Evolutionary conservation across 2,113 vertebrate genomes (phyloP).

Genomic region (Lepidothrix coronata): DNA sequence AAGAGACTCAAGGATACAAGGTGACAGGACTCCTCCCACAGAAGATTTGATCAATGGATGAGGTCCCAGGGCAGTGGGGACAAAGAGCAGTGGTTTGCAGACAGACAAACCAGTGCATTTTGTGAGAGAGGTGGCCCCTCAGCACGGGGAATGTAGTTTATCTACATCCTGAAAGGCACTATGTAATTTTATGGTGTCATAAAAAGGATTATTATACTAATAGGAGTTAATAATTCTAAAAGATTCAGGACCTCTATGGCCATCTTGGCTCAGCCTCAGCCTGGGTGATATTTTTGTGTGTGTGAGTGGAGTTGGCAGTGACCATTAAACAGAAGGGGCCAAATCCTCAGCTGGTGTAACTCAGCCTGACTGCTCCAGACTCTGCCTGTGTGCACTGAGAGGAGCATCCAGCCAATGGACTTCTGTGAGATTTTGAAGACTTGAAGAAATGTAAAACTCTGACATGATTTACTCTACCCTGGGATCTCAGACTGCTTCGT

Average conservation of each 20-base stretch:
- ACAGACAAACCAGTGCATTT: not conserved
- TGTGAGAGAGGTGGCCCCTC: not conserved
- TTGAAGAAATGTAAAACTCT: not conserved
- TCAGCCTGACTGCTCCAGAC: not conserved
- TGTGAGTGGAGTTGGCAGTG: not conserved
- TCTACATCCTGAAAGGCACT: conserved; percentile 32
- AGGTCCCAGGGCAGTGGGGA: not conserved
- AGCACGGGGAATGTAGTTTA: not conserved
- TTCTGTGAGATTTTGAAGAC: not conserved
- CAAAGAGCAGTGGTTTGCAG: not conserved
- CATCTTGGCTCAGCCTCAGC: conserved; percentile 48
- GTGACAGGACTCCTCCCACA: not conserved
- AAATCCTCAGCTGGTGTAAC: not conserved
- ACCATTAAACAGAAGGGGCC: not conserved
- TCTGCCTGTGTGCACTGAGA: not conserved
- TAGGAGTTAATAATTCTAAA: conserved; percentile 56
- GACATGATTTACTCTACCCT: not conserved
- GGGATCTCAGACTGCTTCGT: conserved; percentile 11
- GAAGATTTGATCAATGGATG: not conserved
- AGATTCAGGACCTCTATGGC: conserved; percentile 52
- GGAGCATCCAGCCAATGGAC: not conserved
- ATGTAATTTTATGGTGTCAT: conserved; percentile 50
- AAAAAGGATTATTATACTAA: conserved; percentile 61
- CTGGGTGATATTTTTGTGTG: not conserved
- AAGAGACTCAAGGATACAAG: not conserved